Conservation (phyloP, 2,113 vertebrate genomes). For the Colinus virginianus region DNA sequence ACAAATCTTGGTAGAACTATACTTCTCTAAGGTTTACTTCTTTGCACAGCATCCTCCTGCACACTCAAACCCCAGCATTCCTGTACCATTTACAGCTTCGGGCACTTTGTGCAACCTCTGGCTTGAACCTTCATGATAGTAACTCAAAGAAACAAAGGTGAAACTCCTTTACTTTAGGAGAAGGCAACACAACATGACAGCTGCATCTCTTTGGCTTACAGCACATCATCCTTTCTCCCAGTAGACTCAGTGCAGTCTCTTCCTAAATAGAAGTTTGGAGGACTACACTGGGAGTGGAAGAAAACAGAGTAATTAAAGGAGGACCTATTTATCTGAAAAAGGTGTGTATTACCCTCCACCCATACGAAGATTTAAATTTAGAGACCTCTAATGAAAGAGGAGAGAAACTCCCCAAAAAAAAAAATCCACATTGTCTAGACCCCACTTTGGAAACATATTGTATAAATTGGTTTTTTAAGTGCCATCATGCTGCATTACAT, state of each 20-base stretch:
- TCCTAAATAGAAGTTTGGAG: background rate
- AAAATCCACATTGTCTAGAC: background rate
- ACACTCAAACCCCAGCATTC: background rate
- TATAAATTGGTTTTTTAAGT: background rate
- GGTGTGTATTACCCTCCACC: background rate
- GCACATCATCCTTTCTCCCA: background rate
- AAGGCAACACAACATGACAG: background rate
- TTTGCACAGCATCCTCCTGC: background rate
- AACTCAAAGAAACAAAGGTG: rapidly evolving
- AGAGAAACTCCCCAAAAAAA: background rate
- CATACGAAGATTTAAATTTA: background rate
- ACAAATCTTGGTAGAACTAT: background rate
- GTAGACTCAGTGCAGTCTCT: background rate
- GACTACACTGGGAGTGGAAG: background rate
- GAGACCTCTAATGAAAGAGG: background rate
- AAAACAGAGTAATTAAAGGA: rapidly evolving
- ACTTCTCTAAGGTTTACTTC: background rate
- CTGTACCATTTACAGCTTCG: background rate
- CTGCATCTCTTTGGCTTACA: background rate
- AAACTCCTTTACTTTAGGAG: background rate
- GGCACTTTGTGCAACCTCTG: background rate
- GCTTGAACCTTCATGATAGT: background rate
- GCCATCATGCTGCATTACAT: background rate
- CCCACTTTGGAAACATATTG: background rate
- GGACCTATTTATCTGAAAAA: background rate